Conservation (phyloP, 2,797 vertebrate genomes). For the Propithecus deckenii region DNA sequence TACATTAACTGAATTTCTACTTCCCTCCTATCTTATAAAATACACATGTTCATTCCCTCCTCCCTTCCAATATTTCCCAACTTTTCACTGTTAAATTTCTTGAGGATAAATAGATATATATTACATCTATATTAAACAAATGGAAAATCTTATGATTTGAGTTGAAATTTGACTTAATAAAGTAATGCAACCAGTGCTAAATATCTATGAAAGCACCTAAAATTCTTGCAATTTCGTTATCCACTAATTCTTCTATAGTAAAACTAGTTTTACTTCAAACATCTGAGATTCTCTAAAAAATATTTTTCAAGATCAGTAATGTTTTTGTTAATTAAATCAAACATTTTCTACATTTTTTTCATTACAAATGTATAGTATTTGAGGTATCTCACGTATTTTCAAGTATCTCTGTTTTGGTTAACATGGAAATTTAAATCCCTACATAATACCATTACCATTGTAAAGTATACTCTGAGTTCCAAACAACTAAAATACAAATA, state of each 20-base stretch:
- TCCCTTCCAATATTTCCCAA: neutral
- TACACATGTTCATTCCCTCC: neutral
- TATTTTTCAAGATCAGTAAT: neutral
- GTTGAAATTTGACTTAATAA: neutral
- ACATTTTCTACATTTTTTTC: neutral
- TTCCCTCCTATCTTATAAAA: neutral
- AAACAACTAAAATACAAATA: neutral
- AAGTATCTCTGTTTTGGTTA: neutral
- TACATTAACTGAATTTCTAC: neutral
- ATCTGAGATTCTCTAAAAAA: neutral
- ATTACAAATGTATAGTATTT: neutral
- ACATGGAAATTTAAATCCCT: neutral
- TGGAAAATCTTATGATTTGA: neutral
- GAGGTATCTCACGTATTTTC: neutral
- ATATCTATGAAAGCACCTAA: neutral
- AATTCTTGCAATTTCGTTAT: neutral
- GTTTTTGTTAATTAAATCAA: neutral
- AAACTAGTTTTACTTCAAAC: neutral
- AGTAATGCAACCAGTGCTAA: neutral
- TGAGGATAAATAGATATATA: neutral
- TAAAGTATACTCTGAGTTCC: neutral
- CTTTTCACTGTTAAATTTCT: neutral
- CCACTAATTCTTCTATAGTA: neutral
- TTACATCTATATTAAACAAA: too few relatives aligned
- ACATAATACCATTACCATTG: neutral